Evolutionary conservation across 2,113 vertebrate species (phyloP).

Genomic region (Periophthalmodon schlosseri): DNA sequence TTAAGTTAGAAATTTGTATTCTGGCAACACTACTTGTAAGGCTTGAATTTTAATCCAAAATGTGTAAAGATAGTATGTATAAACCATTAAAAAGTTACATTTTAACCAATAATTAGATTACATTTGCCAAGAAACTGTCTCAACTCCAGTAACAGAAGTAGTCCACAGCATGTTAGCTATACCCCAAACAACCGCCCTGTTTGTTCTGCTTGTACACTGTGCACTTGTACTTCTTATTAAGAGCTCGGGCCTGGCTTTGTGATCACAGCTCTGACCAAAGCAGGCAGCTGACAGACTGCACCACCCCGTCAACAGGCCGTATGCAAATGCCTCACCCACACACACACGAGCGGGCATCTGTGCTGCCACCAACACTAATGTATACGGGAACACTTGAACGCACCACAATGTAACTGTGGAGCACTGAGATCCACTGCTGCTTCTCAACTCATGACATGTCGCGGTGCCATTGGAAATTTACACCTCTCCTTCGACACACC

Average conservation of each 20-base stretch:
- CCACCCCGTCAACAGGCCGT: conserved; percentile 50
- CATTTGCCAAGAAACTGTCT: background rate
- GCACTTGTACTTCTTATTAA: conserved; percentile 50
- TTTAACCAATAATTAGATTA: background rate
- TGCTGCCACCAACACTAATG: conserved; percentile 29
- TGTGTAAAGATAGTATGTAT: too few species aligned
- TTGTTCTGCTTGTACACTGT: conserved; percentile 20
- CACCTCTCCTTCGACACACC: conserved; percentile 42
- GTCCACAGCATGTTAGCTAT: background rate
- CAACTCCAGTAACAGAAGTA: background rate
- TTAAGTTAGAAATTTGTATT: too few species aligned
- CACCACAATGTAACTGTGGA: conserved; percentile 23
- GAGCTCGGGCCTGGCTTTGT: conserved; percentile 61
- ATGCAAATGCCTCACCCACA: conserved; percentile 56
- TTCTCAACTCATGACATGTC: conserved; percentile 38
- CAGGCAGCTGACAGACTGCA: conserved; percentile 48
- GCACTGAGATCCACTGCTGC: conserved; percentile 17
- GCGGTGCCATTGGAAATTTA: conserved; percentile 41
- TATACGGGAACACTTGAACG: conserved; percentile 20
- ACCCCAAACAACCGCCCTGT: background rate
- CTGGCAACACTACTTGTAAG: too few species aligned
- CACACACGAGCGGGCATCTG: conserved; percentile 51
- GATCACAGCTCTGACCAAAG: conserved; percentile 60
- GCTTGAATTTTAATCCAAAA: too few species aligned
- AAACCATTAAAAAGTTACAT: too few species aligned